A percentile compares a stretch with the other conserved stretches of the same genome.
These are phyloP conservation scores for Paramisgurnus dabryanus DNA, from an alignment of 2,113 vertebrate species.

Conservation along the genomic window DNA sequence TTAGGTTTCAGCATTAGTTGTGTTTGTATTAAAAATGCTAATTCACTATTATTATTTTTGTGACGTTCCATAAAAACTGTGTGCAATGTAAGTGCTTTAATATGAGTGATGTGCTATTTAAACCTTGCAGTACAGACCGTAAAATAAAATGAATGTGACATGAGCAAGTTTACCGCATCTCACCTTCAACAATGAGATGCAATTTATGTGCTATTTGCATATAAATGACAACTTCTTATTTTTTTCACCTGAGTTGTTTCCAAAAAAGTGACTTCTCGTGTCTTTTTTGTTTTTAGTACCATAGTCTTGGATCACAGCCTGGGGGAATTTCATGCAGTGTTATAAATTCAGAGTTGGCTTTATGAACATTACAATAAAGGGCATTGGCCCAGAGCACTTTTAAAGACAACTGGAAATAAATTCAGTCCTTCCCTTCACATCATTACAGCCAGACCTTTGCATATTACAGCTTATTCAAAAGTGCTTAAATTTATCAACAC, in stretches of 20 bases:
- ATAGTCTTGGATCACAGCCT: slow-evolving; percentile 13
- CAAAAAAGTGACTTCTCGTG: neutral
- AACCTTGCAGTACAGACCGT: neutral
- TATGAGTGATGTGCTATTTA: slow-evolving; percentile 1
- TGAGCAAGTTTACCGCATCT: slow-evolving; percentile 23
- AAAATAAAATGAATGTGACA: neutral
- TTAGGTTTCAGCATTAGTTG: neutral
- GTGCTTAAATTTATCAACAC: too few species aligned
- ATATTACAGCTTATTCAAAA: too few species aligned
- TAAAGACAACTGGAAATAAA: neutral
- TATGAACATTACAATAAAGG: slow-evolving; percentile 1
- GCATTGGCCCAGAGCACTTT: slow-evolving; percentile 15
- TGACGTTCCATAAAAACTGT: neutral
- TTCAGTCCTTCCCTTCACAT: neutral
- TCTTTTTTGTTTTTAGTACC: neutral
- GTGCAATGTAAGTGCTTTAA: neutral
- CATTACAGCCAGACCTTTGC: neutral
- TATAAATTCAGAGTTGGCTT: slow-evolving; percentile 26
- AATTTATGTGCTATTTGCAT: slow-evolving; percentile 13
- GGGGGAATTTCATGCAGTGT: slow-evolving; percentile 15
- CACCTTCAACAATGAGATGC: neutral
- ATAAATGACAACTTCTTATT: neutral
- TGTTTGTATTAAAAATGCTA: neutral
- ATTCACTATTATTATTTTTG: neutral
- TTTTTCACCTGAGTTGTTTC: neutral